phyloP scores from a whole-genome alignment of 2,888 invertebrate genomes.

The Xylota segnis region DNA sequence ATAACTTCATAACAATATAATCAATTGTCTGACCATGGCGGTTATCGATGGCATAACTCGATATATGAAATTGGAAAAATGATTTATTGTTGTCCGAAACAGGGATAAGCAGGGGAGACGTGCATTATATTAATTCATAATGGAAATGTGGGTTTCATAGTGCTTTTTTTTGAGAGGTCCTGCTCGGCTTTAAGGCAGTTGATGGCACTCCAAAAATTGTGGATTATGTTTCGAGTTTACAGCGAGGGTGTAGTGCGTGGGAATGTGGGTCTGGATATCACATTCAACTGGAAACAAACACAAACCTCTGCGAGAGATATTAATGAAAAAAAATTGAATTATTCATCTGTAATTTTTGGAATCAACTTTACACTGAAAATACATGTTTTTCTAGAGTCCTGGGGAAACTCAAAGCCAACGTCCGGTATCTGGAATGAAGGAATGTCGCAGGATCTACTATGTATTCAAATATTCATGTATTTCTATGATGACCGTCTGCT shows the following conservation, averaged over 20 bases:
- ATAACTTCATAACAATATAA: slow-evolving; percentile 43
- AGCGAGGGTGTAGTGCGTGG: not conserved
- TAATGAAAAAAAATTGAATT: not conserved
- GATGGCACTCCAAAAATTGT: not conserved
- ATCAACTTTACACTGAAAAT: not conserved
- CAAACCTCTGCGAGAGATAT: not conserved
- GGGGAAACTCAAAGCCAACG: too few species aligned
- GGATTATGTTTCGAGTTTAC: not conserved
- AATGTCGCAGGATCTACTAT: too few species aligned
- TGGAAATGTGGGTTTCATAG: slow-evolving; percentile 1
- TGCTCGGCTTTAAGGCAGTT: not conserved
- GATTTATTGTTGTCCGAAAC: slow-evolving; percentile 48
- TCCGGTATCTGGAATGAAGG: too few species aligned
- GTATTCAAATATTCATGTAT: too few species aligned
- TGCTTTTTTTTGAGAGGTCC: slow-evolving; percentile 2
- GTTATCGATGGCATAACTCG: slow-evolving; percentile 45
- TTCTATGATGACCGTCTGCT: too few species aligned
- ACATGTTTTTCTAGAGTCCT: too few species aligned
- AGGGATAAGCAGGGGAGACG: slow-evolving; percentile 8
- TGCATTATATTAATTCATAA: slow-evolving; percentile 30
- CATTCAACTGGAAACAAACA: not conserved
- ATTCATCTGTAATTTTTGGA: not conserved
- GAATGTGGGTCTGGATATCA: not conserved
- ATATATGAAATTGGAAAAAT: slow-evolving; percentile 53
- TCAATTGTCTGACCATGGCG: slow-evolving; percentile 46